Base-by-base conservation (phyloP, 1,140 invertebrate species). In the Diuraphis noxia region DNA sequence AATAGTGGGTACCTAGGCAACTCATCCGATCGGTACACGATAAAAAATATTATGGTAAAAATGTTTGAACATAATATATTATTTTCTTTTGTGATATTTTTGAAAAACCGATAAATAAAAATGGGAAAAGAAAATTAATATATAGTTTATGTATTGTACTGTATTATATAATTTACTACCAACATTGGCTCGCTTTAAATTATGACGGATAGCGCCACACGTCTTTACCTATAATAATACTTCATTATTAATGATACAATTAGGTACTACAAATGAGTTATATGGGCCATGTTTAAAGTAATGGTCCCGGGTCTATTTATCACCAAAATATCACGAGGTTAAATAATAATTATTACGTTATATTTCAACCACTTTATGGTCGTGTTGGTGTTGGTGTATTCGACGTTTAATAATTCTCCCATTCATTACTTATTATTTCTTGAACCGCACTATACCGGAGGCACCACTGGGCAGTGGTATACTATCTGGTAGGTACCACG, bases 221-320 rank as follows among this genome's bases (percentile, higher is more conserved):
- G 25, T 63, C 56, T 63, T n/a, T 17, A 17, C 56, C 17, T 0
- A 4, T 34, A 72, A n/a, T 17, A n/a, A 72, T 72, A n/a, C 56
- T 72, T 72, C 13, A 72, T 72, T 72, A 13, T 72, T 72, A 17
- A 72, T n/a, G 56, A 72, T n/a, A 72, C 30, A 72, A 72, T 72
- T 72, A n/a, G n/a, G n/a, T n/a, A 72, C 56, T 72, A 72, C 30
- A n/a, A n/a, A n/a, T 72, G 56, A 72, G 56, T 72, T 72, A 72
- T n/a, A 72, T 72, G n/a, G 30, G n/a, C 56, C 13, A 13, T 72
- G n/a, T 17, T n/a, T 17, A 46, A 17, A 2, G 56, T 72, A 72
- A 72, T 72, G n/a, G 6, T 17, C 56, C 5, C 30, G 30, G n/a
- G 30, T n/a, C 30, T n/a, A 72, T 72, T 72, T 72, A 72, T 72